These are phyloP conservation scores for Menidia beryllina DNA, from an alignment of 2,113 vertebrate species.

Conservation along the genomic window DNA sequence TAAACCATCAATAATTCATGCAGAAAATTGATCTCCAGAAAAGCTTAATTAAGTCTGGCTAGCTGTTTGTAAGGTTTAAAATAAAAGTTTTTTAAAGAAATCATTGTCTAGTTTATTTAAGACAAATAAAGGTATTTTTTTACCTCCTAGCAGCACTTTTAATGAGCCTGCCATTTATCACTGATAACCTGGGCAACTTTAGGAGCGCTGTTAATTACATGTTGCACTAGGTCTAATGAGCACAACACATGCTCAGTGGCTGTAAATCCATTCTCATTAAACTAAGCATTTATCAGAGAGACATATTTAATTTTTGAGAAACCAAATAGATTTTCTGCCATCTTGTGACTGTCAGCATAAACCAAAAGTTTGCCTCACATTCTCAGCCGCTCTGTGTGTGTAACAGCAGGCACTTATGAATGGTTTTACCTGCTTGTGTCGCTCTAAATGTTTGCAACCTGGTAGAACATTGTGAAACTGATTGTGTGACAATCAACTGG, in stretches of 20 bases:
- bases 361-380: not conserved
- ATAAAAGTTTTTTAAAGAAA: slow-evolving; percentile 16
- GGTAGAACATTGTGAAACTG: not conserved
- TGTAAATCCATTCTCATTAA: slow-evolving; percentile 42
- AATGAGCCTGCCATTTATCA: slow-evolving; percentile 65
- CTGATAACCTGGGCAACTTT: slow-evolving; percentile 64
- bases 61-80: slow-evolving; percentile 21
- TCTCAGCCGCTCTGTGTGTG: no score
- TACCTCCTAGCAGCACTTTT: slow-evolving; percentile 41
- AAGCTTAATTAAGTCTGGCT: slow-evolving; percentile 25
- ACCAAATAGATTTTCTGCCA: not conserved
- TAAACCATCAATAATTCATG: slow-evolving; percentile 42
- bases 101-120: slow-evolving; percentile 39
- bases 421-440: not conserved
- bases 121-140: slow-evolving; percentile 49
- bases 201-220: slow-evolving; percentile 65
- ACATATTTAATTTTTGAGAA: not conserved
- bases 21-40: slow-evolving; percentile 33
- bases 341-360: not conserved
- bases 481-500: no score
- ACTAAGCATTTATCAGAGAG: slow-evolving; percentile 31
- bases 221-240: slow-evolving; percentile 62
- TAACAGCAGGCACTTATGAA: not conserved
- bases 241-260: slow-evolving; percentile 41
- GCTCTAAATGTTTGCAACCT: not conserved